Base-by-base conservation (phyloP, 1,140 invertebrate species). In the Drosophila sp. region DNA sequence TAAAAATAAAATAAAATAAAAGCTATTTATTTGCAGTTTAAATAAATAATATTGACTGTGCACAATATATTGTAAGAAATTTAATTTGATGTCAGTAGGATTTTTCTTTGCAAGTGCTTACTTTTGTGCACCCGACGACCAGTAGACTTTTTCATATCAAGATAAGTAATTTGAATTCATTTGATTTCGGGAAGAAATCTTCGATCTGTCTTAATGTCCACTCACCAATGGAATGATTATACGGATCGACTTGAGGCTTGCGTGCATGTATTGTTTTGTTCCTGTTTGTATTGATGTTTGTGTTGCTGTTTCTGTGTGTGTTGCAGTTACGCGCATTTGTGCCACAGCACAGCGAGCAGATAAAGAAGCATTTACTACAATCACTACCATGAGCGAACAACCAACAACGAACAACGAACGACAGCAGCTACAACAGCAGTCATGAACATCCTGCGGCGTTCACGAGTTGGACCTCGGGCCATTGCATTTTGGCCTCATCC, bases 381-480 rank as follows among this genome's bases (percentile, higher is more conserved):
- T 75, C 66, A 67, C 59, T 72, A 51, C 62, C 59, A 61, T 41
- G 25, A 46, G 41, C 32, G 61, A 76, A 21, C 21, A 21, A 21
- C 21, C 1, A 21, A 21, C 21, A 21, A 70, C 34, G 50, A 77
- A 74, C 56, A 13, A 40, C 51, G 51, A 46, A 51, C 32, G 61
- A 76, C 71, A 71, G 61, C 75, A 79, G 75, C 77, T 70, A 56
- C 56, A 82, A 70, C 79, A 70, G 74, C 81, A 90, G 89, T 90
- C 83, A 90, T 90, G 82, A 76, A 89, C 63, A 67, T 80, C 87
- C 82, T 78, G 74, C 72, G 87, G 87, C 87, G 79, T 72, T 90
- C 87, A 90, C 87, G 87, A 90, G 87, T 87, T 90, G 14, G n/a
- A 67, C 87, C 74, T 53, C 66, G 21, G 87, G 87, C 82, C 13